These are phyloP conservation scores for Prionace glauca DNA, from an alignment of 2,797 vertebrate species.

Conservation along the genomic window DNA sequence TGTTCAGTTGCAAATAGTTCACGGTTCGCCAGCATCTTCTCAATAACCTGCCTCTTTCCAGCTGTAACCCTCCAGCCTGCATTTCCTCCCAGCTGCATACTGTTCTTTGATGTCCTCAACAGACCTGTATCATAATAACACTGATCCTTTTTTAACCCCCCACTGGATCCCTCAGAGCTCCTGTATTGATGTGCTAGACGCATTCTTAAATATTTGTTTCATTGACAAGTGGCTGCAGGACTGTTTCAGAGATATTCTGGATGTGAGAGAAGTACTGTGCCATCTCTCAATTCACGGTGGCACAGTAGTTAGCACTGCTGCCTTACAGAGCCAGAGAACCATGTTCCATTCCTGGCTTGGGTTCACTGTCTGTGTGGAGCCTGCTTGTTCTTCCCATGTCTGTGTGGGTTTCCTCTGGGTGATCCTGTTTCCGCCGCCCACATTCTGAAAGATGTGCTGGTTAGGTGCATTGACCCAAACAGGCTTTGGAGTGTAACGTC, in stretches of 20 bases:
- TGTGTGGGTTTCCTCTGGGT: no score
- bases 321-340: no score
- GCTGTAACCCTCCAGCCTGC: not conserved
- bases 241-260: not conserved
- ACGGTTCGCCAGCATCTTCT: conserved; percentile 5
- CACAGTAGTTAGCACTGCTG: no score
- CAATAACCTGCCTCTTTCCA: not conserved
- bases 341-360: no score
- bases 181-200: not conserved
- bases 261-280: not conserved
- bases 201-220: not conserved
- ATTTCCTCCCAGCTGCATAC: not conserved
- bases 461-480: no score
- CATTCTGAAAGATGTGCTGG: no score
- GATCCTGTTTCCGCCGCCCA: no score
- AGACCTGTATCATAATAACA: not conserved
- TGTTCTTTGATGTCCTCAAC: not conserved
- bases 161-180: not conserved
- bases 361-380: no score
- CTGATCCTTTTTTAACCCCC: not conserved
- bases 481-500: no score
- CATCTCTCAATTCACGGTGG: no score
- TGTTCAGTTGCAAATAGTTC: conserved; percentile 22
- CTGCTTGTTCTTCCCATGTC: no score
- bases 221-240: conserved; percentile 4